Evolutionary conservation across 2,797 vertebrate species (phyloP), one percentile per base, ranked within the genome.

Genomic region (Eulemur coronatus): DNA sequence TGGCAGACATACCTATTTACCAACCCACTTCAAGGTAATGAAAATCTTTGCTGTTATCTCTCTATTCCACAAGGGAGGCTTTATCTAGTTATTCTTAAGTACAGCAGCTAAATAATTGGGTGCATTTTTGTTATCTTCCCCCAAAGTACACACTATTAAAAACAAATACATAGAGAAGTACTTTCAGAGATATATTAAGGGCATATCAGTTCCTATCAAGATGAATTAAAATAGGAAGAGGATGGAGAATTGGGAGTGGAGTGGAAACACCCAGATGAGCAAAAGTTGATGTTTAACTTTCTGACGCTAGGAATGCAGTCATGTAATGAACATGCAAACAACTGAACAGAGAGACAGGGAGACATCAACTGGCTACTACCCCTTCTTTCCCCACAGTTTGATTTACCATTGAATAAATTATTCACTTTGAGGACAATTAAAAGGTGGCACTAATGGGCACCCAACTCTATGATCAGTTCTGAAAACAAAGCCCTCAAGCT

Each of bases 11-110:
- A 65, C 86, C 96, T 97, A 92, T 59, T 95, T 97, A 88, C 0
- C 18, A 96, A 97, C 87, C 73, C 91, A 97, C 94, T 91, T 96
- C 22, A 57, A 96, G 57, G 87, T 94, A 95, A 98, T 96, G 97
- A 96, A 97, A 63, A 35, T 84, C 97, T 98, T 57, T 50, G 41
- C 65, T 96, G 48, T 97, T 94, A 95, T 94, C 57, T 52, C 96
- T 97, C 84, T 0, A 0, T 93, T 97, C 38, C 3, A 24, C 69
- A 67, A 89, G 57, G 87, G 75, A 65, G 14, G 69, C 12, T 2
- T 2, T 15, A 92, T 57, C 10, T 1, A 86, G 84, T 50, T 57
- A 80, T 81, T 95, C 93, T 92, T 85, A 90, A 96, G 95, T 87
- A 92, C 3, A 0, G 55, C 0, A 0, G 59, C 69, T 15, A 89